phyloP scores from a whole-genome alignment of 2,797 vertebrate species.

The Carapus acus region DNA sequence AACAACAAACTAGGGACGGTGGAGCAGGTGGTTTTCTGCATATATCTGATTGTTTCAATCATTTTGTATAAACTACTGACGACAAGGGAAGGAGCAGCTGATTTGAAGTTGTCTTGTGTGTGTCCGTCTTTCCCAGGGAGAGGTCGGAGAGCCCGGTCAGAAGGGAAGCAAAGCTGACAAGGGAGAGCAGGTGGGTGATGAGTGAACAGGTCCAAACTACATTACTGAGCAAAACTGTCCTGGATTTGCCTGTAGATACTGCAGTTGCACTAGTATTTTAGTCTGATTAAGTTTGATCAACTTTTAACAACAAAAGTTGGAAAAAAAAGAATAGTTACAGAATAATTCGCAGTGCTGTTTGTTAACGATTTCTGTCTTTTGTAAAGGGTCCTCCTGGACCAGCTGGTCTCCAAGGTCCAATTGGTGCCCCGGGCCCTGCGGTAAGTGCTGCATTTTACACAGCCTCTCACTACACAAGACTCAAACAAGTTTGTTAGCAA shows the following conservation, averaged over 20 bases:
- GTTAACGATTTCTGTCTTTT: slow-evolving; percentile 8
- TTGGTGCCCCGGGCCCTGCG: slow-evolving; percentile 95
- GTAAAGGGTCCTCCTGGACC: slow-evolving; percentile 92
- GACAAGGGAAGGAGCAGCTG: slow-evolving; percentile 13
- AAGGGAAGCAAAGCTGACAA: slow-evolving; percentile 98
- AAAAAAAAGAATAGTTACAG: no score
- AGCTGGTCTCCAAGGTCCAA: slow-evolving; percentile 90
- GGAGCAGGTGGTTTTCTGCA: slow-evolving; percentile 2
- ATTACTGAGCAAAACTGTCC: no score
- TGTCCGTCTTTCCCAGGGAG: slow-evolving; percentile 78
- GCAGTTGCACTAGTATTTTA: neutral
- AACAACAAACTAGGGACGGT: slow-evolving; percentile 3
- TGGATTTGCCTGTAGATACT: no score
- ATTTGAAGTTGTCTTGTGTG: slow-evolving; percentile 13
- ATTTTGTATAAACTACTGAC: slow-evolving; percentile 15
- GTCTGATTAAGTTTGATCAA: neutral
- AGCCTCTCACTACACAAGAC: no score
- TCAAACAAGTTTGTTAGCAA: no score
- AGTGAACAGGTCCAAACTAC: neutral
- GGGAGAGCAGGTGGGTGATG: slow-evolving; percentile 87
- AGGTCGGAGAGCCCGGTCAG: slow-evolving; percentile 95
- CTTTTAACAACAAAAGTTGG: no score
- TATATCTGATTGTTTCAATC: slow-evolving; percentile 4
- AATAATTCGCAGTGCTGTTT: neutral
- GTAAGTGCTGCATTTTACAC: slow-evolving; percentile 83